phyloP scores from a whole-genome alignment of 1,140 invertebrate genomes.

The Euschistus heros region DNA sequence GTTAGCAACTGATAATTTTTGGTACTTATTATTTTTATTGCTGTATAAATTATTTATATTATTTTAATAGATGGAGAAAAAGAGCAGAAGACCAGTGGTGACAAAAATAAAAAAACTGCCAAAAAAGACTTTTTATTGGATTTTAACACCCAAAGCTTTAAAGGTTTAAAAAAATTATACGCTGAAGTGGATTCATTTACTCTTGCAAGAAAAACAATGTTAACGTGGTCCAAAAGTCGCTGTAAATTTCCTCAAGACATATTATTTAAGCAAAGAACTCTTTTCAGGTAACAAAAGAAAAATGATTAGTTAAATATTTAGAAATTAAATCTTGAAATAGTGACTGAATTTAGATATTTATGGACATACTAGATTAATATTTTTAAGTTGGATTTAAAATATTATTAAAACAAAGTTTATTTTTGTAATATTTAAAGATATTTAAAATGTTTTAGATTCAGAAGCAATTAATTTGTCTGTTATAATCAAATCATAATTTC shows the following conservation, averaged over 20 bases:
- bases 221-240: neutral
- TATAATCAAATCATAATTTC: too few species aligned
- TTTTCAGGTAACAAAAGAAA: constrained; percentile 3
- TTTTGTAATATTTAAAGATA: too few species aligned
- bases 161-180: neutral
- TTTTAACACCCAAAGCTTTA: neutral
- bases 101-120: neutral
- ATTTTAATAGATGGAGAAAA: neutral
- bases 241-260: constrained; percentile 1
- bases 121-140: neutral
- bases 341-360: too few species aligned
- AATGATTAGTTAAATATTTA: neutral
- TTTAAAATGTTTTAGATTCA: too few species aligned
- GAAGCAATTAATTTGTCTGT: too few species aligned
- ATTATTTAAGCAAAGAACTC: neutral
- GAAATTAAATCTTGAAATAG: too few species aligned
- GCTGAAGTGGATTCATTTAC: neutral
- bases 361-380: too few species aligned
- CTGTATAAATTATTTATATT: too few species aligned
- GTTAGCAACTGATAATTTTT: too few species aligned
- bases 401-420: too few species aligned
- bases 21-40: too few species aligned
- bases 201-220: neutral
- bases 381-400: too few species aligned
- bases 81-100: neutral